These are phyloP conservation scores for Mallotus villosus DNA, from an alignment of 2,797 vertebrate genomes.

Conservation along the genomic window DNA sequence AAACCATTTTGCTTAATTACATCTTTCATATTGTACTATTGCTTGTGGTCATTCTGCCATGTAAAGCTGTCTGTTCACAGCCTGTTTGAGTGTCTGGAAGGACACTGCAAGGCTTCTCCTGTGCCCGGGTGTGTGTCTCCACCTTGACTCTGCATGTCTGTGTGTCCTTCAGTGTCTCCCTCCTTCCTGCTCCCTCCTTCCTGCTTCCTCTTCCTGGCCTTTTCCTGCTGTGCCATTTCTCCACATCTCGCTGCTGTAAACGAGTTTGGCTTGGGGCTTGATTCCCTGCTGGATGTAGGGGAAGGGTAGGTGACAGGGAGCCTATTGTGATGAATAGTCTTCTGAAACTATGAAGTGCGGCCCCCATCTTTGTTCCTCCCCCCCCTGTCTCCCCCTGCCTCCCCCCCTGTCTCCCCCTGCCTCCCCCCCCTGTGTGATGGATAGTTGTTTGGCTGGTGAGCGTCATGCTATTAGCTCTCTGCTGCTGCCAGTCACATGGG, in stretches of 20 bases:
- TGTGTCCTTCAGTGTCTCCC: not conserved
- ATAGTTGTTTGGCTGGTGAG: constrained; percentile 67
- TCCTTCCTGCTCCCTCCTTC: constrained; percentile 34
- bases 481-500: constrained; percentile 44
- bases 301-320: constrained; percentile 70
- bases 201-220: constrained; percentile 36
- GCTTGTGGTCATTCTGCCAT: too few relatives aligned
- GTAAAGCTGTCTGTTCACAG: too few relatives aligned
- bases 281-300: constrained; percentile 64
- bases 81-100: too few relatives aligned
- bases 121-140: too few relatives aligned
- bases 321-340: constrained; percentile 77
- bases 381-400: constrained; percentile 27
- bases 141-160: too few relatives aligned
- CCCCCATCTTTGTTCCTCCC: constrained; percentile 49
- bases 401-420: constrained; percentile 32
- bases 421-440: constrained; percentile 60
- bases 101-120: too few relatives aligned
- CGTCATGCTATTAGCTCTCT: constrained; percentile 68
- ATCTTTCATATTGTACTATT: too few relatives aligned
- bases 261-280: constrained; percentile 65
- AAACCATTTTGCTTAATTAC: too few relatives aligned
- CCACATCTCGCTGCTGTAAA: constrained; percentile 55
- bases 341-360: constrained; percentile 77
- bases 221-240: constrained; percentile 69